Conservation (phyloP, 2,888 invertebrate species). For the Eupithecia tripunctaria region DNA sequence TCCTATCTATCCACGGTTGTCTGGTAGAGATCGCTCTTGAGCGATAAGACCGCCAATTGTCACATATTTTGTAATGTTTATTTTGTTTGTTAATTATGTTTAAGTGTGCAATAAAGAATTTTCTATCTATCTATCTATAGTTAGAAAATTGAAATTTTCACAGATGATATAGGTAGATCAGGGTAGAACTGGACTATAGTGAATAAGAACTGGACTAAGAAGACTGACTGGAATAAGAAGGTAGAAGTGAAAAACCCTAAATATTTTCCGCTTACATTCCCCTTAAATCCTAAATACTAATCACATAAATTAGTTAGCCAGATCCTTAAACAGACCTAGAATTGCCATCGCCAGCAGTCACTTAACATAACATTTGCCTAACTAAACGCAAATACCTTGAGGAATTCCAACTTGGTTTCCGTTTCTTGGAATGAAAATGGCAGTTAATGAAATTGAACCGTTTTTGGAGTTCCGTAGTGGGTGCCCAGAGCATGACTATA, state of each 20-base stretch:
- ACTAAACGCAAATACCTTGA: conserved; percentile 2
- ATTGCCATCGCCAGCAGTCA: not conserved
- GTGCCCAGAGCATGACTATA: not conserved
- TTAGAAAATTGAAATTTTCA: no score
- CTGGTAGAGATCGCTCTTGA: no score
- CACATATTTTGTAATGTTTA: no score
- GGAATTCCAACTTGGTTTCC: conserved; percentile 38
- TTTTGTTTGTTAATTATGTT: no score
- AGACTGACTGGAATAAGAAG: not conserved
- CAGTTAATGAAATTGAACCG: not conserved
- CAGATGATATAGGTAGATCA: no score
- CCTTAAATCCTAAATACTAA: not conserved
- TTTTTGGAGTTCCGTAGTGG: conserved; percentile 6
- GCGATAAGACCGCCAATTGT: no score
- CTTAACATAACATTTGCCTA: conserved; percentile 7
- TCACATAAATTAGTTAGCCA: conserved; percentile 1
- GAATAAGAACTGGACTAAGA: not conserved
- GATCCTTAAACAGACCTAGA: conserved; percentile 4
- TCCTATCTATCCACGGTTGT: no score
- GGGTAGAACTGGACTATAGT: not conserved
- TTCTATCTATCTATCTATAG: no score
- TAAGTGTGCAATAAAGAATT: no score
- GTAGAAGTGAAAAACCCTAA: not conserved
- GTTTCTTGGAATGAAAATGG: conserved; percentile 20
- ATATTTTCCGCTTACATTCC: not conserved